Evolutionary conservation across 2,888 invertebrate genomes (phyloP).

Genomic region (Phalera bucephala): DNA sequence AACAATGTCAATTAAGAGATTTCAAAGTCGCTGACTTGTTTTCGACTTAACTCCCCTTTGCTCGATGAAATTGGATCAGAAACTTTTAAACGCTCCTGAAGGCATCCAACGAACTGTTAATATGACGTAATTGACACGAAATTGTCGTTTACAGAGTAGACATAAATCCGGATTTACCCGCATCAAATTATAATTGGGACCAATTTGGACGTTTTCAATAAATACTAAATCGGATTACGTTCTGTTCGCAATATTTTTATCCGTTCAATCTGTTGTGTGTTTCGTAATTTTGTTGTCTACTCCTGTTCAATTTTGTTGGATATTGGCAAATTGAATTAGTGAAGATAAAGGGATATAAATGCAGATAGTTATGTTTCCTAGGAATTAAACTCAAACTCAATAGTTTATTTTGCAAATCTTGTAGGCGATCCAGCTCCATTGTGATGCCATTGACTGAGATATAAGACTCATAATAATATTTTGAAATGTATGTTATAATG

Average conservation of each 20-base stretch:
- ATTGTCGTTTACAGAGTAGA: slow-evolving; percentile 17
- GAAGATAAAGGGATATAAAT: too few species aligned
- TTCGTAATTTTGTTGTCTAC: background rate
- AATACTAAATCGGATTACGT: slow-evolving; percentile 8
- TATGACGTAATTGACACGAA: slow-evolving; percentile 23
- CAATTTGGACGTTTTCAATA: slow-evolving; percentile 19
- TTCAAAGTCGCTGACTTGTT: background rate
- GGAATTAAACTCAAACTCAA: too few species aligned
- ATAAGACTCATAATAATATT: too few species aligned
- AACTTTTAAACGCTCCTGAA: background rate
- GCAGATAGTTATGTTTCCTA: too few species aligned
- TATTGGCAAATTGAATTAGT: too few species aligned
- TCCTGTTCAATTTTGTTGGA: too few species aligned
- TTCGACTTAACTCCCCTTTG: background rate
- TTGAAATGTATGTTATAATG: too few species aligned
- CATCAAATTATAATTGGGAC: slow-evolving; percentile 28
- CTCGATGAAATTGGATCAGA: background rate
- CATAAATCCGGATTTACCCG: slow-evolving; percentile 30
- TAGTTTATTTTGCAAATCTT: too few species aligned
- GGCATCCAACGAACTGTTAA: background rate
- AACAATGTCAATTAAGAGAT: background rate
- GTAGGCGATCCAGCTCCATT: too few species aligned
- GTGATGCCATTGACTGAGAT: too few species aligned
- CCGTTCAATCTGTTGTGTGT: background rate
- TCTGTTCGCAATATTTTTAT: slow-evolving; percentile 12